These are phyloP conservation scores for Rousettus madagascariensis DNA, from an alignment of 2,797 vertebrate species.

Conservation along the genomic window DNA sequence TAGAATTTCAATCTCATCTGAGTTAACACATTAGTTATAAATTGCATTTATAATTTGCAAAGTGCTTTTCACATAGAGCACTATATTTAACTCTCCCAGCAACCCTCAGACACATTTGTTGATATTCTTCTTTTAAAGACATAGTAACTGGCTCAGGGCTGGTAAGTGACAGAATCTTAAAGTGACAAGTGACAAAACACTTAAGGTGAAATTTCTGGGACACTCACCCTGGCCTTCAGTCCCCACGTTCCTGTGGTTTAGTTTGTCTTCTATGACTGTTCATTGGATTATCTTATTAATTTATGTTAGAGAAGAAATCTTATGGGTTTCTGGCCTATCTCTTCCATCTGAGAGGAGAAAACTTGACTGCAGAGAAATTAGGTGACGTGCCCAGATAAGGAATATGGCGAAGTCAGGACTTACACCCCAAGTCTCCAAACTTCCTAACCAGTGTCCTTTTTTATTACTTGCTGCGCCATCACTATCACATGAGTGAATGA, in stretches of 20 bases:
- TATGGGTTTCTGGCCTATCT: not conserved
- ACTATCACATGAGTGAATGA: not conserved
- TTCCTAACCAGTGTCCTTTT: not conserved
- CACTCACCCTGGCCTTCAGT: not conserved
- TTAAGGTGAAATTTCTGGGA: conserved; percentile 3
- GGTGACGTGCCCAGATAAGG: not conserved
- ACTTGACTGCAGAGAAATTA: not conserved
- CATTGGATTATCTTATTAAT: not conserved
- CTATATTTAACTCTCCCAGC: conserved; percentile 47
- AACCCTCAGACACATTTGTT: conserved; percentile 34
- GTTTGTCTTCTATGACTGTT: not conserved
- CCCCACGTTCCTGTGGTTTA: not conserved
- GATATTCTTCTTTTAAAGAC: conserved; percentile 51
- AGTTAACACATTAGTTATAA: conserved; percentile 59
- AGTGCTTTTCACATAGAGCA: conserved; percentile 38
- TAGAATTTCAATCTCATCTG: conserved; percentile 38
- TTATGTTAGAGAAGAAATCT: not conserved
- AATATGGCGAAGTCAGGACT: not conserved
- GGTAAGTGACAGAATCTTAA: conserved; percentile 31
- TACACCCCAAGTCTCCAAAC: not conserved
- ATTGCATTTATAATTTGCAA: conserved; percentile 60
- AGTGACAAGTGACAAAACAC: conserved; percentile 12
- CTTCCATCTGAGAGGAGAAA: not conserved
- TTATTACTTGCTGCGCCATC: not conserved
- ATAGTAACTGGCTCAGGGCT: not conserved